Evolutionary conservation across 2,888 invertebrate genomes (phyloP), one percentile per base, ranked within the genome.

Genomic region (Eupithecia pulchellata): DNA sequence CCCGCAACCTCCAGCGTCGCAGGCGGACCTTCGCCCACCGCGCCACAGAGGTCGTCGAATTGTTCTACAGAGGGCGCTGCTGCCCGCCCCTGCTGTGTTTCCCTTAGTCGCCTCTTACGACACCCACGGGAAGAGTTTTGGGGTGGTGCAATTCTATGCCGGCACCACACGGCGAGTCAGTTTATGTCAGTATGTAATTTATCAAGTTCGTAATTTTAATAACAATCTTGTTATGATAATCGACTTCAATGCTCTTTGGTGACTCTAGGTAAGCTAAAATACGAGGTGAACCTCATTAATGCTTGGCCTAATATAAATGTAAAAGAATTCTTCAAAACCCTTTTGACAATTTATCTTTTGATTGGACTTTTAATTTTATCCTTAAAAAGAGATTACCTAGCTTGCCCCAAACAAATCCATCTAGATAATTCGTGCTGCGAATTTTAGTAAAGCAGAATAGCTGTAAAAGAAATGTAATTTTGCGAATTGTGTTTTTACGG

Each of bases 401-500:
- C 57, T 39, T 77, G 75, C 79, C 77, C 73, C 78, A 75, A 79
- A 78, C 65, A 71, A 75, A 82, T 79, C 78, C 80, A 81, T 82
- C 78, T 80, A 78, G 73, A 79, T 84, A 81, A 83, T 80, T 68
- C 78, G 79, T 79, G 76, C 78, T 78, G 79, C 79, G 79, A 82
- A 77, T 75, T 78, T 83, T 82, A 82, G 78, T 82, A 79, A 79
- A 81, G 79, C 76, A 80, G 77, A 78, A 81, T 73, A 83, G 81
- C 82, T 83, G 82, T 79, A 84, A 87, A 85, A 82, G 82, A 81
- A 86, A 84, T 82, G 82, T 86, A 84, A 87, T 87, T 86, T 85
- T 83, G 81, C 80, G 85, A 86, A 87, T 86, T 86, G 85, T 86
- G 81, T 81, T 85, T 85, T 52, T 81, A 84, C 81, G 72, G 81